Conservation (phyloP, 1,140 invertebrate species). For the Apis florea region DNA sequence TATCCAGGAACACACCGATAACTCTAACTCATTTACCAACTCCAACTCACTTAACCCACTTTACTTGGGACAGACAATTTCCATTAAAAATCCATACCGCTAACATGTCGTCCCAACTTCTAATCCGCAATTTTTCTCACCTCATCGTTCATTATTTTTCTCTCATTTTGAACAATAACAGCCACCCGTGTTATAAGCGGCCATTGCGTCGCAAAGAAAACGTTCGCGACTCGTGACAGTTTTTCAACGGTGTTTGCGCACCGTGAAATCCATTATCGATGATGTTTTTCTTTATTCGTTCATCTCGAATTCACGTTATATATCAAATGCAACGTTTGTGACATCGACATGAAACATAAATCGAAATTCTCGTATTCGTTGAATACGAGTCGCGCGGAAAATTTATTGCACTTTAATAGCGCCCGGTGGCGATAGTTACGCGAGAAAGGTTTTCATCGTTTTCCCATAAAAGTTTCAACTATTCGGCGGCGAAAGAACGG, state of each 20-base stretch:
- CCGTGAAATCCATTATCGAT: background rate
- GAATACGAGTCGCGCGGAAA: background rate
- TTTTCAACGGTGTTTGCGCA: background rate
- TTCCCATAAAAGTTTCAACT: background rate
- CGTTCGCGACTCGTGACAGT: background rate
- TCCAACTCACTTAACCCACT: too few relatives aligned
- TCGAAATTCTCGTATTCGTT: background rate
- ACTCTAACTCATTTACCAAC: background rate
- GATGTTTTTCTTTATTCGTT: background rate
- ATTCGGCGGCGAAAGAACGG: background rate
- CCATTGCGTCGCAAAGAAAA: background rate
- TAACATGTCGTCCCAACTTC: background rate
- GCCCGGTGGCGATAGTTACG: background rate
- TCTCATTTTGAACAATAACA: too few relatives aligned
- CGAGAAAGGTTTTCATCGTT: background rate
- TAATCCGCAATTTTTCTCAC: background rate
- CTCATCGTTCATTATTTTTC: background rate
- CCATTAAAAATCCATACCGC: background rate
- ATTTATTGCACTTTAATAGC: conserved; percentile 29
- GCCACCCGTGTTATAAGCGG: too few relatives aligned
- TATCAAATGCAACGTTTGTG: conserved; percentile 26
- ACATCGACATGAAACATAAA: conserved; percentile 21
- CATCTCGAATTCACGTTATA: background rate
- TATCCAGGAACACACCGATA: background rate
- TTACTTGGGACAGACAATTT: too few relatives aligned